Conservation (phyloP, 2,888 invertebrate genomes). For the Agonopterix arenella region DNA sequence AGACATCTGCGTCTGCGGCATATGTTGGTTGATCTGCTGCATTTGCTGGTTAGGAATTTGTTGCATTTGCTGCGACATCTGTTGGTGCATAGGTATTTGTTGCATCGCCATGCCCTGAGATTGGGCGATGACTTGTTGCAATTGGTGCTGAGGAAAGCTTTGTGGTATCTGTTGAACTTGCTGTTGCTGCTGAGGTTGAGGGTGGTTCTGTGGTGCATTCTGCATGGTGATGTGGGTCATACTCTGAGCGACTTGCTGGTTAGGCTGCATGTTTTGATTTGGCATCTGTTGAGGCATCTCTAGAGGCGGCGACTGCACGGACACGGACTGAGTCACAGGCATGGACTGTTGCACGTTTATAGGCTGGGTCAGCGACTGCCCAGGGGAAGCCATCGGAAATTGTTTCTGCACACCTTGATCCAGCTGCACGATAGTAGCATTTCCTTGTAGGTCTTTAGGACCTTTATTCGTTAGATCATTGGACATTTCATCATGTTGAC, state of each 20-base stretch:
- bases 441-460: conserved; percentile 68
- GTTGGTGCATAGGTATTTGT: conserved; percentile 73
- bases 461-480: conserved; percentile 69
- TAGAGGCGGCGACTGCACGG: conserved; percentile 70
- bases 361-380: conserved; percentile 70
- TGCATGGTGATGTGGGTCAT: conserved; percentile 73
- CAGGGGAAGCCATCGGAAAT: conserved; percentile 72
- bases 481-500: conserved; percentile 69
- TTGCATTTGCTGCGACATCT: conserved; percentile 72
- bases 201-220: conserved; percentile 53
- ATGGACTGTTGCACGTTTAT: conserved; percentile 66
- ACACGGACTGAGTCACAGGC: conserved; percentile 62
- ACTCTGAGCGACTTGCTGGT: conserved; percentile 67
- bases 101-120: conserved; percentile 70
- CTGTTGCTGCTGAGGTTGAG: conserved; percentile 58
- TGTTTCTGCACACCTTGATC: conserved; percentile 70
- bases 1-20: conserved; percentile 64
- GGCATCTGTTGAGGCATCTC: conserved; percentile 72
- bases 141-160: conserved; percentile 72
- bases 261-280: conserved; percentile 57
- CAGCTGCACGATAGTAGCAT: conserved; percentile 58
- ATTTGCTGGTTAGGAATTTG: conserved; percentile 73
- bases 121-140: conserved; percentile 71
- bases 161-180: conserved; percentile 73
- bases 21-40: conserved; percentile 70